These are phyloP conservation scores for Pandemis heparana DNA, from an alignment of 2,888 invertebrate species.

Conservation along the genomic window DNA sequence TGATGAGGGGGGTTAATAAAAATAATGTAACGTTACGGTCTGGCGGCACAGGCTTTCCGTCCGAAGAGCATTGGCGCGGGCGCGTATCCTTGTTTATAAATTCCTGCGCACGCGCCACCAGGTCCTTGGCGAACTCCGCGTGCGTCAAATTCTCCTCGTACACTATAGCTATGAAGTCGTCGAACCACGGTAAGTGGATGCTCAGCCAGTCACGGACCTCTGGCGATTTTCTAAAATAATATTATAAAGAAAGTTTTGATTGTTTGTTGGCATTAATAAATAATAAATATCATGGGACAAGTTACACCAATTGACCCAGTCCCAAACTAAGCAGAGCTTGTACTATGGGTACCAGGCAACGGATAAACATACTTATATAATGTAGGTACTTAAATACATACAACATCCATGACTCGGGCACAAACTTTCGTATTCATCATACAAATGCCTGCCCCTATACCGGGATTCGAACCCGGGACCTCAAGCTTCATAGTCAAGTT, in stretches of 20 bases:
- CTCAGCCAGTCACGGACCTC: constrained; percentile 88
- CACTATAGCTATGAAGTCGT: constrained; percentile 86
- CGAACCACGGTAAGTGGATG: constrained; percentile 88
- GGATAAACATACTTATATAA: too few relatives aligned
- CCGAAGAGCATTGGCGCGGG: constrained; percentile 58
- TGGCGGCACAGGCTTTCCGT: constrained; percentile 47
- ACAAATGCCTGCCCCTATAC: too few relatives aligned
- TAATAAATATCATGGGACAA: too few relatives aligned
- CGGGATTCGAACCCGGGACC: too few relatives aligned
- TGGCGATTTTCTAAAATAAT: constrained; percentile 70
- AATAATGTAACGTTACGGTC: constrained; percentile 27
- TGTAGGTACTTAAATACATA: too few relatives aligned
- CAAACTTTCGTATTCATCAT: too few relatives aligned
- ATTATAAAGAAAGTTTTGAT: background rate
- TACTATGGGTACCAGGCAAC: too few relatives aligned
- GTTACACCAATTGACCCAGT: too few relatives aligned
- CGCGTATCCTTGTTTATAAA: constrained; percentile 47
- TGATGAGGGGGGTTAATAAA: background rate
- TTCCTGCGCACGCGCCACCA: constrained; percentile 49
- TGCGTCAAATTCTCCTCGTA: constrained; percentile 86
- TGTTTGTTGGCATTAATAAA: too few relatives aligned
- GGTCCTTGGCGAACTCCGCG: constrained; percentile 52
- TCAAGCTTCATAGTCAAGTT: too few relatives aligned
- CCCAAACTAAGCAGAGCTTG: too few relatives aligned
- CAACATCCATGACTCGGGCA: too few relatives aligned